phyloP scores from a whole-genome alignment of 37 sponge, comb jelly and placozoan species.

The Lycopodina hypogea region DNA sequence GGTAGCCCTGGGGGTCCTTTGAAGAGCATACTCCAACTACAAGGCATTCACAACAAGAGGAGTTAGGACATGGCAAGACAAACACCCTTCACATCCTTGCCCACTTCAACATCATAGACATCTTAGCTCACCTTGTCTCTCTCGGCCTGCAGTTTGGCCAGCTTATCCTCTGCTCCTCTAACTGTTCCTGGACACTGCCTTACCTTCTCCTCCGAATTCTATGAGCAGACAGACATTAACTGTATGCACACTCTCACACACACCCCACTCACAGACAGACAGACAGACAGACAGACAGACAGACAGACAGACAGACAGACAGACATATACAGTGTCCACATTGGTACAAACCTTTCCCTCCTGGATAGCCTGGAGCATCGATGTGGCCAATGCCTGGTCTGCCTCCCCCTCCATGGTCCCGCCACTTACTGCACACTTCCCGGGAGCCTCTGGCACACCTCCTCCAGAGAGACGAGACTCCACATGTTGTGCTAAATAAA shows the following conservation, averaged over 20 bases:
- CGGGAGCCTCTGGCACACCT: too few species aligned
- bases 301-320: too few species aligned
- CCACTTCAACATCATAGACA: not conserved
- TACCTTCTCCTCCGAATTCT: constrained; percentile 41
- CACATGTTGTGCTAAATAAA: too few species aligned
- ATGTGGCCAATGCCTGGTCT: not conserved
- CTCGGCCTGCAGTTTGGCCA: constrained; percentile 38
- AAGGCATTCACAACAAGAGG: not conserved
- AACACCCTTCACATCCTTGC: not conserved
- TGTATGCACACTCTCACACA: not conserved
- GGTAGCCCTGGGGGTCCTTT: constrained; percentile 22
- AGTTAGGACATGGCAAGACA: not conserved
- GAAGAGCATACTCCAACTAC: constrained; percentile 39
- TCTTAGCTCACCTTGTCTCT: constrained; percentile 35
- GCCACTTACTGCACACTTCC: too few species aligned
- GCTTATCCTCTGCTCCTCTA: constrained; percentile 40
- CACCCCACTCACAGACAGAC: too few species aligned
- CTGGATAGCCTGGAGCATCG: not conserved
- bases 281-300: too few species aligned
- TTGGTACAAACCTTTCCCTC: not conserved
- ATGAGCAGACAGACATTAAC: not conserved
- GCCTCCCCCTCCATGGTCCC: too few species aligned
- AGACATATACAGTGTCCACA: not conserved
- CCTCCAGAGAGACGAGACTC: too few species aligned
- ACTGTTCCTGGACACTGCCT: constrained; percentile 10